Evolutionary conservation across 2,113 vertebrate species (phyloP).

Genomic region (Dolichotis patagonum): DNA sequence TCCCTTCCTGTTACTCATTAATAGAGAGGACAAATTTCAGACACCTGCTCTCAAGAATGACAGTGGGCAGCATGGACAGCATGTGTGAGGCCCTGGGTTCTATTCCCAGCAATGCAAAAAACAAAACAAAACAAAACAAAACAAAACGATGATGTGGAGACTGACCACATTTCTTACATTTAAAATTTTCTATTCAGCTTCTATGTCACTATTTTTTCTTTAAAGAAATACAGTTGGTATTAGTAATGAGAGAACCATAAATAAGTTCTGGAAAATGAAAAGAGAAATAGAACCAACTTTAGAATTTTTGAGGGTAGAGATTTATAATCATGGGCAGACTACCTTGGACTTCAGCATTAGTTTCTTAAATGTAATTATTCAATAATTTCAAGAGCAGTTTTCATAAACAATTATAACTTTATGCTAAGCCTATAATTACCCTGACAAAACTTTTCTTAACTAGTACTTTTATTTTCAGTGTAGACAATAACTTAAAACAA

Average conservation of each 20-base stretch:
- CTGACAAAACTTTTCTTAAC: slow-evolving; percentile 31
- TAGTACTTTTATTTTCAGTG: slow-evolving; percentile 37
- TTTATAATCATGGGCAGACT: slow-evolving; percentile 5
- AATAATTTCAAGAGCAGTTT: neutral
- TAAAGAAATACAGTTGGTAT: neutral
- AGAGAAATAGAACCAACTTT: neutral
- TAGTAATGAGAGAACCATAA: slow-evolving; percentile 6
- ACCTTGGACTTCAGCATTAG: neutral
- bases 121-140: neutral
- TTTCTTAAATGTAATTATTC: slow-evolving; percentile 39
- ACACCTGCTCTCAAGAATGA: neutral
- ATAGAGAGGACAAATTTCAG: neutral
- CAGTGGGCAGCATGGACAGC: neutral
- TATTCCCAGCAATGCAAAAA: neutral
- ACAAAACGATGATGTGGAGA: neutral
- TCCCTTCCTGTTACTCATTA: neutral
- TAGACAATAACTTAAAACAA: slow-evolving; percentile 12
- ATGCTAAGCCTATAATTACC: neutral
- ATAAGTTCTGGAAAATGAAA: slow-evolving; percentile 2
- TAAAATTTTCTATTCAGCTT: neutral
- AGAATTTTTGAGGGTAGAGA: neutral
- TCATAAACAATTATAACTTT: slow-evolving; percentile 22
- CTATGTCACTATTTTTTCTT: neutral
- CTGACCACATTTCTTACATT: neutral
- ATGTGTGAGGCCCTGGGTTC: neutral